Conservation (phyloP, 2,888 invertebrate genomes). For the Oegoconia quadripuncta region DNA sequence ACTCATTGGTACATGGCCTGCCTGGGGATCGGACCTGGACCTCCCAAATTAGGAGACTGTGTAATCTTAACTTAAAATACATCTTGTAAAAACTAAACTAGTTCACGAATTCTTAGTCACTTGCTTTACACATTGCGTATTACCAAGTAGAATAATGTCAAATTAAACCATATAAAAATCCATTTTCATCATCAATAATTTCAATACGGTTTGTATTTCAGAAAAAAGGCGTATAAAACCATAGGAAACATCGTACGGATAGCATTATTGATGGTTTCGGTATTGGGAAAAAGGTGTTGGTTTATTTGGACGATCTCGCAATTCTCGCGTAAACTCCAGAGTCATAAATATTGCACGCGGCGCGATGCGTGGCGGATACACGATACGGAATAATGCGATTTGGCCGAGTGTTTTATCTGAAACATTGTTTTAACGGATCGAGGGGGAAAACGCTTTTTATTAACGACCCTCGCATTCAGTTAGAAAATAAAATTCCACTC, state of each 20-base stretch:
- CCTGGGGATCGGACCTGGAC: no score
- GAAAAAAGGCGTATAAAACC: neutral
- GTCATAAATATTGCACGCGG: neutral
- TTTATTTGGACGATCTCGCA: neutral
- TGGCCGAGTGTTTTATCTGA: neutral
- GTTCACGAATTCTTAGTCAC: no score
- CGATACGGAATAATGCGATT: constrained; percentile 1
- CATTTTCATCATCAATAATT: neutral
- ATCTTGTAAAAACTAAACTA: no score
- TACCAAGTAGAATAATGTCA: no score
- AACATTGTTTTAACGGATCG: constrained; percentile 1
- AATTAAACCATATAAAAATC: no score
- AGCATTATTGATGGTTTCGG: neutral
- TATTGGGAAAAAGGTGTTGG: neutral
- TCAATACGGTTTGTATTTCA: neutral
- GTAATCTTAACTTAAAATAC: no score
- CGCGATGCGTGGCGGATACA: neutral
- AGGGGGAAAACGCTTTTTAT: neutral
- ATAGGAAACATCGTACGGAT: neutral
- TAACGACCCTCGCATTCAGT: no score
- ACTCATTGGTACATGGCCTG: no score
- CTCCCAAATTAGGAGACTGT: no score
- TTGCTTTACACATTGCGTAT: no score
- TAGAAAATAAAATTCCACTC: no score
- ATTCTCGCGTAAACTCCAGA: neutral